Evolutionary conservation across 2,888 invertebrate genomes (phyloP), one percentile per base, ranked within the genome.

Genomic region (Drosophila fungiperda): DNA sequence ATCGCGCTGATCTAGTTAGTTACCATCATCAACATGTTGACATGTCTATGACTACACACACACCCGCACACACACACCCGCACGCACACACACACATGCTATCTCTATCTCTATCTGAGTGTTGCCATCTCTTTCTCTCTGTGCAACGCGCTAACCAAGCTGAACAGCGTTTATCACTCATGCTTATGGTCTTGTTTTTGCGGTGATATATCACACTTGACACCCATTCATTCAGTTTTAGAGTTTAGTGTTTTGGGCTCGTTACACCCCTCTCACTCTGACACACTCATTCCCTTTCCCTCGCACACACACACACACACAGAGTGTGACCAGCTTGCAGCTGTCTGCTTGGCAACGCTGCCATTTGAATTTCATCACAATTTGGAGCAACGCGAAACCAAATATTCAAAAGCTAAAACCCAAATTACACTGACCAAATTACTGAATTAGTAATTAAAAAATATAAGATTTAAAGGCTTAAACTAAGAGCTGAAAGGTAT

Each of bases 131-230:
- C 50, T 50, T 15, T 50, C 50, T n/a, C n/a, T 50, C 29, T 50
- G 17, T 78, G 78, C 50, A 67, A 35, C 52, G 68, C 85, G 78
- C 75, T 83, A 86, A 82, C 80, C 83, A 70, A 85, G 87, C 83
- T 89, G 87, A 84, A 89, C 89, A 87, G 85, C 89, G 87, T 89
- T 87, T 87, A 87, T 89, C 89, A 89, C 87, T 87, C 85, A 83
- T 86, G 84, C 90, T 90, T 89, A 86, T 82, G 85, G 89, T 90
- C 90, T 89, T 90, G 91, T 87, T 92, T 89, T 88, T 92, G 91
- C 85, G 91, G 90, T 91, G 87, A 91, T 91, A 90, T 91, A 91
- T 91, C 91, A 91, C 87, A 90, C 83, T 89, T 86, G 90, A 91
- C 92, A 91, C 83, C 91, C 89, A 90, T 86, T 90, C 90, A 88